Evolutionary conservation across 2,797 vertebrate species (phyloP), one percentile per base, ranked within the genome.

Genomic region (Sylvia borin): DNA sequence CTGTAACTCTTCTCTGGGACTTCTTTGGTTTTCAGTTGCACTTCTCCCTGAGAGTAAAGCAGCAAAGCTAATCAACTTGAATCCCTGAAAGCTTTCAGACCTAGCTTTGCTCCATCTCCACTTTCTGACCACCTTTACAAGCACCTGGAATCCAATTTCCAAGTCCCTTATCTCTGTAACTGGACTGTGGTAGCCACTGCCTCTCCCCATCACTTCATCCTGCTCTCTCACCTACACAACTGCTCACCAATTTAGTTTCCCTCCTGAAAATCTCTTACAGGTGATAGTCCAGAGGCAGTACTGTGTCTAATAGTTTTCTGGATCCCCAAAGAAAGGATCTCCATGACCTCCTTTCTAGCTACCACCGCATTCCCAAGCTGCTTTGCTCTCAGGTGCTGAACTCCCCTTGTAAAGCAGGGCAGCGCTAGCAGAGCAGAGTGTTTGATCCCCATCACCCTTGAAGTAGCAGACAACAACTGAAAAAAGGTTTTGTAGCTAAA

Each of bases 301-400:
- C 15, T 14, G 0, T 27, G 19, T 57, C 83, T 85, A 25, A 32
- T 57, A 42, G 61, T 13, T 53, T 74, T 77, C 53, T 90, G 57
- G 27, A 80, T 65, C 22, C n/a, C 74, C 42, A 72, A 54, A 84
- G 42, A 88, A 75, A 57, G 48, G 40, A 54, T 68, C 10, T 66
- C 38, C 27, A 36, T 51, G 25, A 58, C 58, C 34, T 85, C 26
- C 34, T 40, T 81, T 66, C 45, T 10, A 60, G 48, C 18, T 64
- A 22, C 16, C 1, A 1, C 16, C 0, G 0, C 12, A 38, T 7
- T 61, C 65, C 26, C 65, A 61, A 64, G 48, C 53, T 88, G 48
- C 40, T 53, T 79, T 83, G 65, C 60, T 55, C 31, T 62, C 43
- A 27, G 43, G 53, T 25, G 42, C 32, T 76, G 75, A 91, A 48